Evolutionary conservation across 2,113 vertebrate species (phyloP), one percentile per base, ranked within the genome.

Genomic region (Taxidea taxus): DNA sequence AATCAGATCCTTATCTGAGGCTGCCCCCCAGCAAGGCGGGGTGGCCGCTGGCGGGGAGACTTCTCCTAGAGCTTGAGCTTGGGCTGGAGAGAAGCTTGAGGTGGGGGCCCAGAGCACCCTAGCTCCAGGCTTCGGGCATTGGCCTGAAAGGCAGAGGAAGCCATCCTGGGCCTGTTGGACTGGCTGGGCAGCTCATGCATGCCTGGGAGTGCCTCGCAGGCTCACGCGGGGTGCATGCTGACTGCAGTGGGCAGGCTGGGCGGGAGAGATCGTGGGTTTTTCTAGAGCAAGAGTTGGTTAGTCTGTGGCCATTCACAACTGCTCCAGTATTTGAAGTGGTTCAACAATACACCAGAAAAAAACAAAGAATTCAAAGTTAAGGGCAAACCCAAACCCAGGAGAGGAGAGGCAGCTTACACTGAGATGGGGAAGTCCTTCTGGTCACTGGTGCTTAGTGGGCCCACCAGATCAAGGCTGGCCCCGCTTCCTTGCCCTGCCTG

Each of bases 141-240:
- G 51, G 54, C 89, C 27, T 37, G 42, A 87, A 83, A 91, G 78
- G 94, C 0, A 4, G 74, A 86, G 58, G n/a, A 54, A 42, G 49
- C 92, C 70, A 58, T 47, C 47, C 37, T 87, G 3, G 15, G 86
- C 37, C 49, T 21, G 68, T 90, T 7, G 95, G 83, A 21, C 97
- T 98, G 98, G 98, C 98, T 97, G 97, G 98, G 98, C 96, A 97
- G 96, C 98, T 98, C 3, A 0, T 98, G 99, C 99, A 99, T 99
- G 99, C 95, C 97, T 98, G 97, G 96, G 98, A 98, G 98, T 93
- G 34, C 94, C 84, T 20, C n/a, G 29, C 98, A 97, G 25, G 18
- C 72, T 6, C 56, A 78, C 98, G 98, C 21, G 13, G 15, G 98
- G 97, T 98, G 99, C 99, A 99, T 99, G 99, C 98, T 90, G 91